Evolutionary conservation across 2,797 vertebrate species (phyloP).

Genomic region (Takifugu rubripes): DNA sequence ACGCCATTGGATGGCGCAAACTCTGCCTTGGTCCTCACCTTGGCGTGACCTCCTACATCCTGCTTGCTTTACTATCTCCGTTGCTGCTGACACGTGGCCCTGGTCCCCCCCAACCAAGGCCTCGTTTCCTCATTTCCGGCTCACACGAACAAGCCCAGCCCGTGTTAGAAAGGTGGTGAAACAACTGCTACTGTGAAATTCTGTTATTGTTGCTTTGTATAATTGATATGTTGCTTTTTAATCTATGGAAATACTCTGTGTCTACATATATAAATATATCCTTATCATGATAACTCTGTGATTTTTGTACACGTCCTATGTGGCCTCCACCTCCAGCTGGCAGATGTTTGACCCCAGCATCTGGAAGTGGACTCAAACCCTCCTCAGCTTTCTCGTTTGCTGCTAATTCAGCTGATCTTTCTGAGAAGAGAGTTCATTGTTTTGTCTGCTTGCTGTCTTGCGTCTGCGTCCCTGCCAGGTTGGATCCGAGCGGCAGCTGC

Average conservation of each 20-base stretch:
- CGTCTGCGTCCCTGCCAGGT: slow-evolving; percentile 10
- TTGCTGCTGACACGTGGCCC: neutral
- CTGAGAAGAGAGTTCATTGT: neutral
- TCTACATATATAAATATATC: slow-evolving; percentile 74
- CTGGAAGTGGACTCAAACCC: slow-evolving; percentile 19
- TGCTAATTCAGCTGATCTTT: slow-evolving; percentile 49
- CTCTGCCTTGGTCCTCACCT: slow-evolving; percentile 22
- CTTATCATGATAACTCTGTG: slow-evolving; percentile 76
- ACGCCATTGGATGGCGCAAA: slow-evolving; percentile 12
- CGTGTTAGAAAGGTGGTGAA: slow-evolving; percentile 69
- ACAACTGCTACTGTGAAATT: slow-evolving; percentile 79
- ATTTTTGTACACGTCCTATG: slow-evolving; percentile 72
- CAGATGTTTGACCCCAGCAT: slow-evolving; percentile 5
- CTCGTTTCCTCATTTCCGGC: slow-evolving; percentile 29
- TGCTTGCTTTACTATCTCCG: slow-evolving; percentile 11
- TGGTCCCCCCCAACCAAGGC: too few species aligned
- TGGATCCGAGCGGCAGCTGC: slow-evolving; percentile 12
- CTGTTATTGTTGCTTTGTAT: slow-evolving; percentile 67
- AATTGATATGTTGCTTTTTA: slow-evolving; percentile 72
- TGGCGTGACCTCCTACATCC: slow-evolving; percentile 10
- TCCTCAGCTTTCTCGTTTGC: slow-evolving; percentile 48
- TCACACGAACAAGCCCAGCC: slow-evolving; percentile 50
- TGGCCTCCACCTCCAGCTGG: slow-evolving; percentile 54
- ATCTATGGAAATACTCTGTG: slow-evolving; percentile 76
- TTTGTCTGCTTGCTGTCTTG: neutral